phyloP scores from a whole-genome alignment of 2,888 invertebrate genomes.

The Strigamia transsilvanica region DNA sequence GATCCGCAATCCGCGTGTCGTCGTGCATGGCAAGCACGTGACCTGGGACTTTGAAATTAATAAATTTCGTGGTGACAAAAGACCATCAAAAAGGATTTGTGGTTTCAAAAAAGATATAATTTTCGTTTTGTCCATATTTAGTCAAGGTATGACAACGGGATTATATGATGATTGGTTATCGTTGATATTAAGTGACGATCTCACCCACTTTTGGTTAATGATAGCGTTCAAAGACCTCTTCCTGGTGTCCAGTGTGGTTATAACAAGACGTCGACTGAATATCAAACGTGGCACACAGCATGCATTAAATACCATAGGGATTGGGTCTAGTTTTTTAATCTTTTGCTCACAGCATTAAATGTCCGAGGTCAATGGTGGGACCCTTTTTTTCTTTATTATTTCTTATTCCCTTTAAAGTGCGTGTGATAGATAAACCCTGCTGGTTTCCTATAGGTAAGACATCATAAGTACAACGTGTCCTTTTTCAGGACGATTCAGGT shows the following conservation, averaged over 20 bases:
- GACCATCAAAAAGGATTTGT: neutral
- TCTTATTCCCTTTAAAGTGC: slow-evolving; percentile 22
- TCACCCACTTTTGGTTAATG: slow-evolving; percentile 22
- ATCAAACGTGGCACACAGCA: slow-evolving; percentile 17
- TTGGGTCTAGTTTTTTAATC: slow-evolving; percentile 13
- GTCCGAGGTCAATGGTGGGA: neutral
- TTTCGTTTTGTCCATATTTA: neutral
- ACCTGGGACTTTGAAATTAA: neutral
- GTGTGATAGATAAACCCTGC: slow-evolving; percentile 26
- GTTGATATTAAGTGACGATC: neutral
- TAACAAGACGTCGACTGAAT: slow-evolving; percentile 17
- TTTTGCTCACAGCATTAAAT: slow-evolving; percentile 22
- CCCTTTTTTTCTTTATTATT: neutral
- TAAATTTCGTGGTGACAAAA: slow-evolving; percentile 1
- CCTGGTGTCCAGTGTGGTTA: slow-evolving; percentile 13
- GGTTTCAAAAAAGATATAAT: neutral
- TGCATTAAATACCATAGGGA: slow-evolving; percentile 31
- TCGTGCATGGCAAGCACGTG: slow-evolving; percentile 4
- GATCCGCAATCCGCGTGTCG: neutral
- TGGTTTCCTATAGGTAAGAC: slow-evolving; percentile 17
- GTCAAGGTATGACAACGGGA: neutral
- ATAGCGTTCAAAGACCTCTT: slow-evolving; percentile 27
- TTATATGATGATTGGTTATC: neutral
- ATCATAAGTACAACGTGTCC: neutral
- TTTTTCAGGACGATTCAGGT: slow-evolving; percentile 6